phyloP scores from a whole-genome alignment of 2,888 invertebrate genomes.

The Meandrusa payeni region DNA sequence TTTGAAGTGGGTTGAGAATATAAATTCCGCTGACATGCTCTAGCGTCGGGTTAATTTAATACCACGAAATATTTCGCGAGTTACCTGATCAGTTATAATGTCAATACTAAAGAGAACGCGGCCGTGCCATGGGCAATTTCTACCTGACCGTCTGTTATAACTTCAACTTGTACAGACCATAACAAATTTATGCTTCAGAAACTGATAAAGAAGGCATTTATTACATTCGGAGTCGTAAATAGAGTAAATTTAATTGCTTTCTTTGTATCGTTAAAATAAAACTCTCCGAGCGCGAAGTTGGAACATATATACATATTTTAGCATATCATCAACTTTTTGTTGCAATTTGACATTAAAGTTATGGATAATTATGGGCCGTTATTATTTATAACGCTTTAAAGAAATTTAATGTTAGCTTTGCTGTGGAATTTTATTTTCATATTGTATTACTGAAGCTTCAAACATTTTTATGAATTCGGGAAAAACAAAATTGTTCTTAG shows the following conservation, averaged over 20 bases:
- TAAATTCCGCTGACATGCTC: no score
- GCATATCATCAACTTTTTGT: conserved; percentile 10
- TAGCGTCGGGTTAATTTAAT: background rate
- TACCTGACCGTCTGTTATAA: conserved; percentile 15
- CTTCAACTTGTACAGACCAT: conserved; percentile 8
- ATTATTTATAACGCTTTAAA: no score
- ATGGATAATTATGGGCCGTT: conserved; percentile 9
- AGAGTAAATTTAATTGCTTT: conserved; percentile 20
- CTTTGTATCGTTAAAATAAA: conserved; percentile 17
- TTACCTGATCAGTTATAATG: conserved; percentile 8
- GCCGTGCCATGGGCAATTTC: conserved; percentile 5
- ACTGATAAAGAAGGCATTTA: conserved; percentile 16
- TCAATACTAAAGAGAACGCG: conserved; percentile 18
- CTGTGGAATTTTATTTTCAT: no score
- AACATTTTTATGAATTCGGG: no score
- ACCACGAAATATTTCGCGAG: background rate
- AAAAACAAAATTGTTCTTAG: no score
- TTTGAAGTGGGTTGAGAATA: no score
- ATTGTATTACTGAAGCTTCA: no score
- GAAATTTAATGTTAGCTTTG: no score
- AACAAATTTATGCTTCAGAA: conserved; percentile 15
- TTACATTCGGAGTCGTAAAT: conserved; percentile 15
- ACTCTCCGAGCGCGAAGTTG: conserved; percentile 10
- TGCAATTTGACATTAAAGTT: conserved; percentile 1
- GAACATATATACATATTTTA: conserved; percentile 15